Evolutionary conservation across 2,113 vertebrate species (phyloP).

Genomic region (Macroglossus sobrinus): DNA sequence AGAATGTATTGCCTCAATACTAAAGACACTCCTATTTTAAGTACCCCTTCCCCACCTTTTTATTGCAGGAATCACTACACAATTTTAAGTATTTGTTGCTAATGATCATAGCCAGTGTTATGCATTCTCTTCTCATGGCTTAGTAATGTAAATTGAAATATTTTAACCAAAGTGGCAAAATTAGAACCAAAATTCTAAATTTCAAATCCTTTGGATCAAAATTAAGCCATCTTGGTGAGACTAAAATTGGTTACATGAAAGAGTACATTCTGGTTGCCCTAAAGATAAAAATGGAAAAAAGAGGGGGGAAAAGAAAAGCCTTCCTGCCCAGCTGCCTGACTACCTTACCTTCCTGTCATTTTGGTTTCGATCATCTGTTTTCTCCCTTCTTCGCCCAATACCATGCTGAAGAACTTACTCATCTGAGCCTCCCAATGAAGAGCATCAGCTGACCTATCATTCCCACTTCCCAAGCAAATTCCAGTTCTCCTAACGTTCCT

Average conservation of each 20-base stretch:
- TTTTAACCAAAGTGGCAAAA: background rate
- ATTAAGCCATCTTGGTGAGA: slow-evolving; percentile 19
- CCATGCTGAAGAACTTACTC: slow-evolving; percentile 26
- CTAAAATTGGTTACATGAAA: slow-evolving; percentile 22
- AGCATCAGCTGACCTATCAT: slow-evolving; percentile 27
- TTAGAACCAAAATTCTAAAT: slow-evolving; percentile 25
- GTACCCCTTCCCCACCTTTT: background rate
- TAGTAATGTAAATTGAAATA: background rate
- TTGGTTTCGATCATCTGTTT: slow-evolving; percentile 34
- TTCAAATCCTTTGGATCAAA: background rate
- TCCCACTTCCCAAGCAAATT: slow-evolving; percentile 6
- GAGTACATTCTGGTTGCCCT: background rate
- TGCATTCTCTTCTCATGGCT: background rate
- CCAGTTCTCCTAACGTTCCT: background rate
- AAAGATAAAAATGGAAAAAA: background rate
- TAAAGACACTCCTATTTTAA: background rate
- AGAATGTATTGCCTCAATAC: background rate
- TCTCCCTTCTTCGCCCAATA: background rate
- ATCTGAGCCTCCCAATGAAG: background rate
- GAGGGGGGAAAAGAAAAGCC: background rate
- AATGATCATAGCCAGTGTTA: background rate
- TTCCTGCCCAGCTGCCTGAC: slow-evolving; percentile 19
- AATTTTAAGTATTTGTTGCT: background rate
- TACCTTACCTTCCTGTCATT: background rate
- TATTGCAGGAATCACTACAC: background rate